Evolutionary conservation across 2,113 vertebrate species (phyloP), one percentile per base, ranked within the genome.

Genomic region (Micronycteris hirsuta): DNA sequence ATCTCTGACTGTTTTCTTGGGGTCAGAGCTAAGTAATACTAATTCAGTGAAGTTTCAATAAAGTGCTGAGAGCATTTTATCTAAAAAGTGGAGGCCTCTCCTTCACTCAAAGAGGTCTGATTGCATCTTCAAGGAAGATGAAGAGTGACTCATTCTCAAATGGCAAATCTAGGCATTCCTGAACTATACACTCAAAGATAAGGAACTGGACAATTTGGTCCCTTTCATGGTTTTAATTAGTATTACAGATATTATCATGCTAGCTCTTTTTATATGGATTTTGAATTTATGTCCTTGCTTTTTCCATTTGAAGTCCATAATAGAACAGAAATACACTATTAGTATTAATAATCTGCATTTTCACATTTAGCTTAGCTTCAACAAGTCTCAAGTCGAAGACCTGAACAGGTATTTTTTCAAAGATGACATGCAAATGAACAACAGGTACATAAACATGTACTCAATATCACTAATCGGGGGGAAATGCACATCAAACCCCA

Each of bases 1-100:
- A 71, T n/a, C n/a, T 93, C 93, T 96, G 93, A 98, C 97, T 94
- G 90, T 92, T 97, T 97, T 96, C 97, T 98, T 96, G 96, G 94
- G 98, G 96, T 89, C 73, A 93, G 56, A 96, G 89, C 84, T 96
- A 95, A 97, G 61, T 76, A 97, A 97, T 92, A 95, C 68, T 97
- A 97, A 98, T 97, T 98, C 96, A 96, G 73, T 74, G 93, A 96
- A 96, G 85, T 96, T 96, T 85, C 6, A 0, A 52, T 96, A 90
- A 97, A 97, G 89, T 96, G 90, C 97, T 97, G 91, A 97, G 67
- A 97, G 96, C 77, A 97, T 91, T 97, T 94, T 97, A 58, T 97
- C 93, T 98, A 96, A 98, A 96, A 87, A 97, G 58, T 88, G 96
- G 97, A 98, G 80, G 61, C 16, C 2, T 76, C 4, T 63, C 41